Base-by-base conservation (phyloP, 2,888 invertebrate species). In the Synanthedon myopaeformis region DNA sequence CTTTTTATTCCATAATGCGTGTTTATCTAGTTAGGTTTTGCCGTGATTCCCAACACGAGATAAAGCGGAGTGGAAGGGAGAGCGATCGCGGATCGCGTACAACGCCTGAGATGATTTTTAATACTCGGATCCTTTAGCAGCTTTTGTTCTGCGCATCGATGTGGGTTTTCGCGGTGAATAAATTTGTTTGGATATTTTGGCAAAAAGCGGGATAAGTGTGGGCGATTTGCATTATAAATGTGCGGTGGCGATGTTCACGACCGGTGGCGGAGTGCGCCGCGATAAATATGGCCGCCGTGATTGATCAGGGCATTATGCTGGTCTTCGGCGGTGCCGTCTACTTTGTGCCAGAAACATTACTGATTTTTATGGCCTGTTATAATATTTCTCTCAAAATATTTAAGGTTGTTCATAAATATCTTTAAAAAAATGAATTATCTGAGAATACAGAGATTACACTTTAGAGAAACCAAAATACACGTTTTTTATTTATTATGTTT, bases 141-240 rank as follows among this genome's bases (percentile, higher is more conserved):
- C 59, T 49, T 49, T 23, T 49, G 49, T 49, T 49, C 49, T 49
- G 19, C 12, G 23, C 13, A 49, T 49, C 49, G 49, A 49, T 49
- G 19, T 17, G 49, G 49, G 49, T 70, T 71, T 70, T 74, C 70
- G 67, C 70, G 64, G 73, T 67, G 82, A 75, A 81, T 80, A 82
- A 81, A 80, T 82, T 79, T 80, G 80, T 80, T 74, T 76, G 70
- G 74, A 69, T 76, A 71, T 76, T 76, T 35, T 74, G 73, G 72
- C 70, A 81, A 82, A 82, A 82, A 82, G 69, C 65, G 71, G 78
- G 75, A 73, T 80, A 82, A 80, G 75, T 76, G 74, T 61, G 62
- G 61, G 63, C 69, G 69, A 82, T 82, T 81, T 81, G 77, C 82
- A 82, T 81, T 67, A 69, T 68, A 74, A 79, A 76, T 71, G 71